These are phyloP conservation scores for Zoanthus gigantus DNA, from an alignment of 92 coral and sea anemone species.

Conservation along the genomic window DNA sequence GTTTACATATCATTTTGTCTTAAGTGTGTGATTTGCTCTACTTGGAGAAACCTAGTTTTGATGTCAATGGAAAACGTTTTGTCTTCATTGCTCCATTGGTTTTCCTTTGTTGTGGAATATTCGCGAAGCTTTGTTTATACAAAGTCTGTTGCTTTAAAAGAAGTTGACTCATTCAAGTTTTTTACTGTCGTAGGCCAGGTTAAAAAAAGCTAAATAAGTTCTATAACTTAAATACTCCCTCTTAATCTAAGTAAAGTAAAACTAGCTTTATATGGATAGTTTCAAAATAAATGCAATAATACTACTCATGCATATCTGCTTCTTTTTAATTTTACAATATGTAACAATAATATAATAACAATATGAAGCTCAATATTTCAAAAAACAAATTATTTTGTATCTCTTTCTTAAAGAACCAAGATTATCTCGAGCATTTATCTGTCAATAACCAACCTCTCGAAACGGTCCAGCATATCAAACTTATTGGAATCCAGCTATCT, in stretches of 20 bases:
- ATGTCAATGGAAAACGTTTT: neutral
- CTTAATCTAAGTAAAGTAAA: too few relatives aligned
- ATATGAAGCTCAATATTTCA: neutral
- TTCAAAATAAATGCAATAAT: too few relatives aligned
- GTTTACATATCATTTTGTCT: neutral
- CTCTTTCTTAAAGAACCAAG: neutral
- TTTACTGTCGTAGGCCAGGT: too few relatives aligned
- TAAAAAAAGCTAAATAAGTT: too few relatives aligned
- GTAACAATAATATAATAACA: neutral
- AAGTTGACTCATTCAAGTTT: too few relatives aligned
- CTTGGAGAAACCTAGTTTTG: neutral
- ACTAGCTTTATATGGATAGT: too few relatives aligned
- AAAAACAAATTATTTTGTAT: too few relatives aligned
- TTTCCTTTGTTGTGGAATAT: slow-evolving; percentile 12
- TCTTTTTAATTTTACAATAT: too few relatives aligned
- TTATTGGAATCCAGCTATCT: neutral
- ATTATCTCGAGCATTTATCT: neutral
- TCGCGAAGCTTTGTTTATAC: neutral
- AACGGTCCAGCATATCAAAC: neutral
- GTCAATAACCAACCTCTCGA: neutral
- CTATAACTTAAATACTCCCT: too few relatives aligned
- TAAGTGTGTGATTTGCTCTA: neutral
- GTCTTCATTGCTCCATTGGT: neutral
- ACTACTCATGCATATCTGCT: too few relatives aligned
- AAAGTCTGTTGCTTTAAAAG: too few relatives aligned